A percentile compares a stretch with the other conserved stretches of the same genome.
Evolutionary conservation across 2,113 vertebrate genomes (phyloP).

Genomic region (Chloebia gouldiae): DNA sequence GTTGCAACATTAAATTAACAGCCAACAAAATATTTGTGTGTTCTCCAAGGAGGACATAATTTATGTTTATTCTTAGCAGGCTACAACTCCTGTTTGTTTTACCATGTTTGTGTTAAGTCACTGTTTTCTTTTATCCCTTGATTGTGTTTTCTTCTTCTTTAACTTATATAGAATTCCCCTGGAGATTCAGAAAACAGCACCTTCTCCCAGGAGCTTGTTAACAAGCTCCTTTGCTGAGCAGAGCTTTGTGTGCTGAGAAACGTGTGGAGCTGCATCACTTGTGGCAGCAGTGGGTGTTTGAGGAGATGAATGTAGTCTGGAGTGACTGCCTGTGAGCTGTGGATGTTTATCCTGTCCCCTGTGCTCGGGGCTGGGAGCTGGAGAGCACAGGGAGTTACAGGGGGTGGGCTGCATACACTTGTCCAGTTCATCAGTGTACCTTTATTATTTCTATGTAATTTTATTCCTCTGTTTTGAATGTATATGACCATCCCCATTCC

Average conservation of each 20-base stretch:
- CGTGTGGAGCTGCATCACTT: background rate
- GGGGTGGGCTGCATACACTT: background rate
- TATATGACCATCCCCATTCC: background rate
- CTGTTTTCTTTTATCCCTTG: background rate
- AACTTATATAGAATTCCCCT: rapidly evolving
- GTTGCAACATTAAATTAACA: background rate
- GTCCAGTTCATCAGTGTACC: background rate
- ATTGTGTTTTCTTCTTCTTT: background rate
- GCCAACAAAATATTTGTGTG: background rate
- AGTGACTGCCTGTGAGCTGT: background rate
- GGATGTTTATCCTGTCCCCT: background rate
- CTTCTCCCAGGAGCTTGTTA: background rate
- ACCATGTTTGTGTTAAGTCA: background rate
- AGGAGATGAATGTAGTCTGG: background rate
- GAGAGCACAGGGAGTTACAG: background rate
- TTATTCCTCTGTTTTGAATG: background rate
- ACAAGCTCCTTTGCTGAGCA: background rate
- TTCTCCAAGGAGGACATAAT: background rate
- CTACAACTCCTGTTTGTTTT: background rate
- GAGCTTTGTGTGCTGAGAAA: background rate
- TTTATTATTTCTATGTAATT: background rate
- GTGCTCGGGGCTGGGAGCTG: background rate
- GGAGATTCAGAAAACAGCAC: background rate
- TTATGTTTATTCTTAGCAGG: background rate
- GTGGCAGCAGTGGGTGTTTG: background rate